A percentile compares a stretch with the other conserved stretches of the same genome.
phyloP scores from a whole-genome alignment of 37 sponge, comb jelly and placozoan genomes.

The Hexactinellida sp. region DNA sequence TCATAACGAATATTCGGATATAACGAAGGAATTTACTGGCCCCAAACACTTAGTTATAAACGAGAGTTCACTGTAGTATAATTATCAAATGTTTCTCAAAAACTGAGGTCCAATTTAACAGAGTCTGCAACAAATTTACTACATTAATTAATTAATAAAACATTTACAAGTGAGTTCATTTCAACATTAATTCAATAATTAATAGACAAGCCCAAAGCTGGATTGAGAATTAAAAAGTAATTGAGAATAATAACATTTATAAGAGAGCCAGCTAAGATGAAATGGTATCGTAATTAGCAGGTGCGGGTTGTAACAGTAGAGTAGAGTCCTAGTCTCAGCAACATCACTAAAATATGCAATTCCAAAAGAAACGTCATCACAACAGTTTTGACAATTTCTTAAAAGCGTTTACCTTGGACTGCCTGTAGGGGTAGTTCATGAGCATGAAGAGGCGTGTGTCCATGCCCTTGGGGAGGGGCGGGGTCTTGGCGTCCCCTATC shows the following conservation, averaged over 20 bases:
- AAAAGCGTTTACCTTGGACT: not conserved
- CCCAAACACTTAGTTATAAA: too few relatives aligned
- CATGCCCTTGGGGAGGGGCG: not conserved
- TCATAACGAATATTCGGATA: too few relatives aligned
- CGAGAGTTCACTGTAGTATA: too few relatives aligned
- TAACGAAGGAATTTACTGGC: too few relatives aligned
- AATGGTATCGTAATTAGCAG: not conserved
- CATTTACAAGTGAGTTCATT: slow-evolving; percentile 3
- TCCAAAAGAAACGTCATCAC: not conserved
- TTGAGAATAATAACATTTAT: not conserved
- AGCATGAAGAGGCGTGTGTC: not conserved
- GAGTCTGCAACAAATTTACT: too few relatives aligned
- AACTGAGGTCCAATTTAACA: too few relatives aligned
- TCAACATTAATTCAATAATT: not conserved
- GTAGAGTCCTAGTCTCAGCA: not conserved
- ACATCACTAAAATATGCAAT: not conserved
- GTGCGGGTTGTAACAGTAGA: not conserved
- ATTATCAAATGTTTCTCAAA: too few relatives aligned
- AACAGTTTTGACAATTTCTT: slow-evolving; percentile 15
- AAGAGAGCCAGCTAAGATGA: not conserved
- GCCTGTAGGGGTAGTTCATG: not conserved
- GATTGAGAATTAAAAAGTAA: not conserved
- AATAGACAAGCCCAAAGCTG: not conserved
- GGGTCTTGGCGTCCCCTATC: not conserved
- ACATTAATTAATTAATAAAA: too few relatives aligned